Evolutionary conservation across 1,140 invertebrate species (phyloP).

Genomic region (Bilobella aurantiaca): DNA sequence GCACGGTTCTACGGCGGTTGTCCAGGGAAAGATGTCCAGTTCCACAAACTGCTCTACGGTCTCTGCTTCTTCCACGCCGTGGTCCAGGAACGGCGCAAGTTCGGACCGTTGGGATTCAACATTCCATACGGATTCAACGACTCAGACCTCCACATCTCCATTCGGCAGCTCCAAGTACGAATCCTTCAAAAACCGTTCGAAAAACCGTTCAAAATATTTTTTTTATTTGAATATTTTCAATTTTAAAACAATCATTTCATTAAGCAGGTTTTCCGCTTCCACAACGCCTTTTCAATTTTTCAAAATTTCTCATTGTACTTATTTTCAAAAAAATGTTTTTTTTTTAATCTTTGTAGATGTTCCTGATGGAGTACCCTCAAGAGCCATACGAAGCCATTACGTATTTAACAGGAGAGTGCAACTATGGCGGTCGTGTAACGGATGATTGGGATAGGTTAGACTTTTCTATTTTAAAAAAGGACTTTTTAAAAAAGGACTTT

Average conservation of each 20-base stretch:
- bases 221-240: too few relatives aligned
- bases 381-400: slow-evolving; percentile 47
- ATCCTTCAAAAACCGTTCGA: slow-evolving; percentile 48
- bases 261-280: too few relatives aligned
- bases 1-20: slow-evolving; percentile 41
- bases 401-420: slow-evolving; percentile 52
- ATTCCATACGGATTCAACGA: slow-evolving; percentile 53
- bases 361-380: slow-evolving; percentile 47
- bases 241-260: too few relatives aligned
- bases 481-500: background rate
- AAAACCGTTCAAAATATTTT: slow-evolving; percentile 49
- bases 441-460: slow-evolving; percentile 45
- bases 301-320: too few relatives aligned
- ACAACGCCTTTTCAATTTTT: too few relatives aligned
- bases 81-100: slow-evolving; percentile 49
- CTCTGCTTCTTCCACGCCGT: slow-evolving; percentile 54
- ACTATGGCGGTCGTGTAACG: slow-evolving; percentile 51
- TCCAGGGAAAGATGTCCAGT: slow-evolving; percentile 42
- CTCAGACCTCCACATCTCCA: slow-evolving; percentile 49
- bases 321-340: too few relatives aligned
- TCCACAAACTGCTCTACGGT: slow-evolving; percentile 48
- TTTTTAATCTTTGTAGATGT: slow-evolving; percentile 36
- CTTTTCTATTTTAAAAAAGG: background rate
- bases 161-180: slow-evolving; percentile 47
- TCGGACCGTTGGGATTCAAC: slow-evolving; percentile 52